Evolutionary conservation across 1,140 invertebrate genomes (phyloP), one percentile per base, ranked within the genome.

Genomic region (Pteromalus puparum): DNA sequence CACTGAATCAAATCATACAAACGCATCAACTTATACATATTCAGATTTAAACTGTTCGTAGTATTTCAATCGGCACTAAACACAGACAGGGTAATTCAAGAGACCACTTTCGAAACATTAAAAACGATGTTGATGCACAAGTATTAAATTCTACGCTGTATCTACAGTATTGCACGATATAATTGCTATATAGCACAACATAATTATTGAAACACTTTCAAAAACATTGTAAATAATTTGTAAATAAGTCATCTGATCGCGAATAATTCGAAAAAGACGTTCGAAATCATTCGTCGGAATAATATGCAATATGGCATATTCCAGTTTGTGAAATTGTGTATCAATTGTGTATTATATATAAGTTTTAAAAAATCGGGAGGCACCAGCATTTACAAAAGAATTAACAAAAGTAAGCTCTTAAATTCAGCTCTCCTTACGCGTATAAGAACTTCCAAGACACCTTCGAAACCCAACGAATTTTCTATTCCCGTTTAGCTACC

Each of bases 21-120:
- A 74, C 15, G 4, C 12, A 21, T 48, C 12, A 21, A 81, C 18
- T 61, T 61, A 74, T 30, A 13, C 18, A 34, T 72, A 74, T 74
- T 75, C 9, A 34, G 12, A 61, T 82, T 34, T 3, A 82, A 82
- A 75, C 28, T 30, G 73, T 24, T 81, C 21, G 48, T 38, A 34
- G 72, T 38, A 34, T 68, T 67, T 81, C 15, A 81, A 81, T 70
- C 28, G 61, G 72, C 46, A 42, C 72, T 82, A 74, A 82, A 61
- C 28, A 82, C 48, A 61, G 48, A 82, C 34, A 81, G 46, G 34
- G 9, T 28, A 38, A 61, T 82, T 82, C 70, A 81, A 61, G 72
- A 53, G 53, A 82, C 46, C 10, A 24, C 81, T 74, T 74, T 73
- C 26, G 42, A 81, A 73, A 42, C 38, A 74, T 73, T 72, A 87